Base-by-base conservation (phyloP, 1,140 invertebrate genomes). In the Drosophila pandora region DNA sequence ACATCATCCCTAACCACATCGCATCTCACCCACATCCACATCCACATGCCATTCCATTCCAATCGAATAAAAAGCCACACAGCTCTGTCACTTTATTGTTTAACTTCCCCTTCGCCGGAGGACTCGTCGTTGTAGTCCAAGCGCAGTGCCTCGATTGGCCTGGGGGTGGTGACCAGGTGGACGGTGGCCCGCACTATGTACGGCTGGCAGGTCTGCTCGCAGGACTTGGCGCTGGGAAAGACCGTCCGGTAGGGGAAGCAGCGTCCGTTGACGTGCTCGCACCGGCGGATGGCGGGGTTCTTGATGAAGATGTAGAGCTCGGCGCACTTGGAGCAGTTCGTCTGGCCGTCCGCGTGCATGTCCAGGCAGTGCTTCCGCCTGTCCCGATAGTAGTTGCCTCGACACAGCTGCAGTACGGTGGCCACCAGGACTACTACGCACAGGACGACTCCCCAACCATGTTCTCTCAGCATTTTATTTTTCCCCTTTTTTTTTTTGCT, bases 241-340 rank as follows among this genome's bases (percentile, higher is more conserved):
- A 67, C 48, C 2, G 56, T 60, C 2, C 63, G 55, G 8, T 45
- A 32, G 0, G 47, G 64, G 10, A 34, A 60, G 6, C 64, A 67
- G 0, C 49, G 56, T 1, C 64, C 64, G 49, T 60, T 53, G 3
- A 67, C 28, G 41, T 67, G 64, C 39, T 67, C 64, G 13, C 64
- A 67, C 3, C 64, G 37, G 2, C 57, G 56, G 25, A 47, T 34
- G 22, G 7, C 28, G 13, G 0, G 2, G 7, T 3, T 22, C 0
- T 48, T 21, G 25, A 53, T 60, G 48, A 67, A 67, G 1, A 67
- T 13, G 32, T 67, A 67, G 12, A 60, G 39, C n/a, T 67, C 28
- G 9, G 56, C 22, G 28, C 57, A 60, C 1, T 57, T 57, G 25
- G 64, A 67, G 21, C 64, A 67, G 32, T 67, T 60, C 0, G 23